These are phyloP conservation scores for Diorhabda carinulata DNA, from an alignment of 1,140 invertebrate species.

Conservation along the genomic window DNA sequence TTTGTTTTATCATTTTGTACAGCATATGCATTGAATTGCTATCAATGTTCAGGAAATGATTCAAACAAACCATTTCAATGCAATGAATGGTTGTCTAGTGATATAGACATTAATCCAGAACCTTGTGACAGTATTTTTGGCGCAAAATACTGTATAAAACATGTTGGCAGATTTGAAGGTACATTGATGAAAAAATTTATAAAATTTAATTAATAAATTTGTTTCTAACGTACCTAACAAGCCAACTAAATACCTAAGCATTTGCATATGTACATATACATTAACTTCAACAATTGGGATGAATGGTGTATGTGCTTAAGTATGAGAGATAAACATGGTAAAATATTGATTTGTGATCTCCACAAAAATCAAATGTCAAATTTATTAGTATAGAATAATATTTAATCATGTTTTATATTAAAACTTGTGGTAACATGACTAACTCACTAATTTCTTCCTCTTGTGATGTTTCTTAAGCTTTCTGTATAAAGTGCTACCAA, in stretches of 20 bases:
- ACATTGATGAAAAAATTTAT: slow-evolving; percentile 33
- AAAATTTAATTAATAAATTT: too few species aligned
- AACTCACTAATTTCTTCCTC: too few species aligned
- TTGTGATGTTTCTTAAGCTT: not conserved
- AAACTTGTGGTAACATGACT: too few species aligned
- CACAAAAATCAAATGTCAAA: too few species aligned
- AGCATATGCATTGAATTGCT: slow-evolving; percentile 73
- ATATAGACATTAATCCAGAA: slow-evolving; percentile 62
- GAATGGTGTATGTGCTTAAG: too few species aligned
- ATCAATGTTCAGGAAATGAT: slow-evolving; percentile 83
- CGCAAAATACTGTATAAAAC: slow-evolving; percentile 89
- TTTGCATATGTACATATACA: not conserved
- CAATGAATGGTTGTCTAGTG: slow-evolving; percentile 76
- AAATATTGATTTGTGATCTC: too few species aligned
- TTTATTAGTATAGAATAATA: too few species aligned
- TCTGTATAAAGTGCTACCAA: slow-evolving; percentile 70
- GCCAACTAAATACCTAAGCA: not conserved
- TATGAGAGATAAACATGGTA: too few species aligned
- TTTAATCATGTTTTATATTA: too few species aligned
- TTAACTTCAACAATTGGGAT: not conserved
- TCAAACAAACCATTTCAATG: slow-evolving; percentile 77
- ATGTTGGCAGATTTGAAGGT: slow-evolving; percentile 92
- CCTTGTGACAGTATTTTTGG: slow-evolving; percentile 76
- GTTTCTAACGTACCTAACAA: not conserved
- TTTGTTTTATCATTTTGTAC: slow-evolving; percentile 30